phyloP scores from a whole-genome alignment of 2,888 invertebrate species.

The Sipunculus nudus region DNA sequence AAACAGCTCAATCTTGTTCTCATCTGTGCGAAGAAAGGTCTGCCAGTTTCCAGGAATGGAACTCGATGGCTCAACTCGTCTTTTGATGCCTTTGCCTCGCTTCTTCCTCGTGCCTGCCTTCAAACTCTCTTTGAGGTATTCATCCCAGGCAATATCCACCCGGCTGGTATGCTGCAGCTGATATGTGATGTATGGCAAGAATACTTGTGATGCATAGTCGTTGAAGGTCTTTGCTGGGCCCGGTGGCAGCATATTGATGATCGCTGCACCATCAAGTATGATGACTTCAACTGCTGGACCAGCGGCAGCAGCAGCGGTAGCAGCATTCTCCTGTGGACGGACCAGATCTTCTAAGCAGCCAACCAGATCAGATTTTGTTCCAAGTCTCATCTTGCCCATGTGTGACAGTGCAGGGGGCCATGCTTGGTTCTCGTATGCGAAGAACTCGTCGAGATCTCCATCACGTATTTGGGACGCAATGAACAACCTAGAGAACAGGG shows the following conservation, averaged over 20 bases:
- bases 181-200: slow-evolving; percentile 21
- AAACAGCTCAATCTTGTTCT: slow-evolving; percentile 26
- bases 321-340: too few relatives aligned
- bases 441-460: slow-evolving; percentile 23
- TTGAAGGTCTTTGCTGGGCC: slow-evolving; percentile 26
- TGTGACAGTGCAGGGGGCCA: slow-evolving; percentile 21
- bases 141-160: slow-evolving; percentile 37
- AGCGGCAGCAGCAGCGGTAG: too few relatives aligned
- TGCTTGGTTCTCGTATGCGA: slow-evolving; percentile 19
- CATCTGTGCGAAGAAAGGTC: slow-evolving; percentile 18
- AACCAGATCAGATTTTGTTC: slow-evolving; percentile 21
- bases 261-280: slow-evolving; percentile 36
- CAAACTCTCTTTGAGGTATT: slow-evolving; percentile 27
- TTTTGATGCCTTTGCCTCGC: slow-evolving; percentile 30
- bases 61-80: slow-evolving; percentile 14
- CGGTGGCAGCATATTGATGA: slow-evolving; percentile 27
- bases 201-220: slow-evolving; percentile 28
- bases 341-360: slow-evolving; percentile 13
- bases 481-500: slow-evolving; percentile 21
- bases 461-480: slow-evolving; percentile 26
- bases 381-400: slow-evolving; percentile 6
- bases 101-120: slow-evolving; percentile 32
- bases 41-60: slow-evolving; percentile 25
- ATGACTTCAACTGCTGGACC: too few relatives aligned
- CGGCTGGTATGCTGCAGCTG: slow-evolving; percentile 23